Evolutionary conservation across 1,140 invertebrate genomes (phyloP).

Genomic region (Hylyphantes graminicola): DNA sequence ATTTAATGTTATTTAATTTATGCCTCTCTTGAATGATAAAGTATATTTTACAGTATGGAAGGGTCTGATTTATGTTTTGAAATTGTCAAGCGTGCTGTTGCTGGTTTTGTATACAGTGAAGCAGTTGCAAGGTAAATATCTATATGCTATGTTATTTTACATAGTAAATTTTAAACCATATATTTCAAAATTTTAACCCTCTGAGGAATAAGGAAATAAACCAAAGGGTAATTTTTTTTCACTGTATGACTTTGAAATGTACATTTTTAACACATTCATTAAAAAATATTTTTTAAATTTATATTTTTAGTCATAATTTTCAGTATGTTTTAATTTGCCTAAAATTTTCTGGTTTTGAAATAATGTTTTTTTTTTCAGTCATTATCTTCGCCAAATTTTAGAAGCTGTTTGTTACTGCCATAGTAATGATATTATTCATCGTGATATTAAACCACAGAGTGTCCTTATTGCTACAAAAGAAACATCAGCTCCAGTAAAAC

Average conservation of each 20-base stretch:
- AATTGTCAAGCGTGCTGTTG: conserved; percentile 92
- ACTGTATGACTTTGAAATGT: background rate
- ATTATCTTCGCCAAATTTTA: conserved; percentile 97
- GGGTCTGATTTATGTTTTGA: conserved; percentile 98
- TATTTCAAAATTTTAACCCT: conserved; percentile 65
- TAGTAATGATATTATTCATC: conserved; percentile 96
- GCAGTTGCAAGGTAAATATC: conserved; percentile 92
- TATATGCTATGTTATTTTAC: too few relatives aligned
- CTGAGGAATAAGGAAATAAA: background rate
- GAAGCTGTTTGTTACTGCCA: conserved; percentile 96
- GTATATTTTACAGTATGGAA: conserved; percentile 86
- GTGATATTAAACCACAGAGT: conserved; percentile 95
- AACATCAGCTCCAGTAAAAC: conserved; percentile 97
- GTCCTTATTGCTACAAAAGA: conserved; percentile 93
- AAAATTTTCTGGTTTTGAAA: too few relatives aligned
- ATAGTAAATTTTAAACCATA: too few relatives aligned
- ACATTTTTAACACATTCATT: too few relatives aligned
- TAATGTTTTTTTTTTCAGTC: conserved; percentile 74
- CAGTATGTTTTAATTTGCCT: too few relatives aligned
- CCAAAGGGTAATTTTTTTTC: background rate
- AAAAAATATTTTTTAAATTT: too few relatives aligned
- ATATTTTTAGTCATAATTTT: too few relatives aligned
- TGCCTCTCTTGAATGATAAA: conserved; percentile 15
- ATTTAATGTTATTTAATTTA: background rate
- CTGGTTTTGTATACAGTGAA: conserved; percentile 99